phyloP scores from a whole-genome alignment of 2,113 vertebrate species.

The Pristiophorus japonicus region DNA sequence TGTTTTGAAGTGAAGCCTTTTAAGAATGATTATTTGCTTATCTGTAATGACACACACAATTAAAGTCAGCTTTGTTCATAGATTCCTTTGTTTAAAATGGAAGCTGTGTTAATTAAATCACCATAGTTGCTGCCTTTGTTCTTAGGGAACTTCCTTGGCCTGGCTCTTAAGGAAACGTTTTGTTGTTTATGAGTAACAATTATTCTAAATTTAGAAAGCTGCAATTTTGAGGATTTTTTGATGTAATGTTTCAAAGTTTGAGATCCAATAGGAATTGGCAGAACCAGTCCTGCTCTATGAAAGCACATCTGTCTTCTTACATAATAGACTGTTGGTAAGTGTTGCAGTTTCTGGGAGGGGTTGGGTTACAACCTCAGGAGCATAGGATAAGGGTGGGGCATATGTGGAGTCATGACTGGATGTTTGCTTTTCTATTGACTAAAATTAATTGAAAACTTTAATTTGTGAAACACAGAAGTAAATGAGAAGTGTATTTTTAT shows the following conservation, averaged over 20 bases:
- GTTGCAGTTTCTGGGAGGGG: not conserved
- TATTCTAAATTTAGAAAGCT: not conserved
- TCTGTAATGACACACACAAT: not conserved
- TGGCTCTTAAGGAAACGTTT: not conserved
- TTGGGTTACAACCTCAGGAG: not conserved
- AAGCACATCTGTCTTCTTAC: not conserved
- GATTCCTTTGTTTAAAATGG: not conserved
- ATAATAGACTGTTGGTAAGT: not conserved
- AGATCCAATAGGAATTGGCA: not conserved
- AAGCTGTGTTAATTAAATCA: conserved; percentile 25
- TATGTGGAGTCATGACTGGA: not conserved
- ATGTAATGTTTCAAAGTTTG: not conserved
- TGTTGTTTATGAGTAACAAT: not conserved
- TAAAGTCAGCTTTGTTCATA: not conserved
- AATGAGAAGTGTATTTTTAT: not conserved
- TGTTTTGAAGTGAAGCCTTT: not conserved
- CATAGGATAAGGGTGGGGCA: not conserved
- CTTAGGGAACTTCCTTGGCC: not conserved
- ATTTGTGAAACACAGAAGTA: not conserved
- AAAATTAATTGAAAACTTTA: not conserved
- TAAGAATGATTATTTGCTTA: not conserved
- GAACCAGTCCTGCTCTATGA: not conserved
- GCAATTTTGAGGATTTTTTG: not conserved
- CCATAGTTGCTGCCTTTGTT: not conserved
- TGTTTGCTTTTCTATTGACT: not conserved